Evolutionary conservation across 2,113 vertebrate species (phyloP).

Genomic region (Xiphophorus hellerii): DNA sequence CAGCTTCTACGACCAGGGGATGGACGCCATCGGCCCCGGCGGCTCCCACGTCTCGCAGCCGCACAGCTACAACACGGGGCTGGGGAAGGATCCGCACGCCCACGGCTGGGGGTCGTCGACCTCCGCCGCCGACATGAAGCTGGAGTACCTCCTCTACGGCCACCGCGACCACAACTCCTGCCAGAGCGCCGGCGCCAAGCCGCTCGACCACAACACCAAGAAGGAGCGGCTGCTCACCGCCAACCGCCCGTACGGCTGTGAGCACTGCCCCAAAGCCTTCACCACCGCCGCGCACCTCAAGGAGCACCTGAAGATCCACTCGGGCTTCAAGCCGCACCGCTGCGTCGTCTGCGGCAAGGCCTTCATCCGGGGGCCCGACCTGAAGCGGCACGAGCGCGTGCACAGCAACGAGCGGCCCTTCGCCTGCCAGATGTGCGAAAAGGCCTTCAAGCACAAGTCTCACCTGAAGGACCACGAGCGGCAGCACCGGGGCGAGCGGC

Average conservation of each 20-base stretch:
- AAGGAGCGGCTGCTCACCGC: conserved; percentile 97
- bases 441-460: conserved; percentile 99
- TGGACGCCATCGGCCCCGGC: conserved; percentile 91
- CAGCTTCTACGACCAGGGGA: conserved; percentile 96
- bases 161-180: conserved; percentile 95
- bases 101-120: conserved; percentile 73
- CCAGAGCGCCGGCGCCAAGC: conserved; percentile 87
- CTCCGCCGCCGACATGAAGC: conserved; percentile 93
- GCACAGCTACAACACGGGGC: conserved; percentile 91
- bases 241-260: conserved; percentile 94
- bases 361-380: conserved; percentile 94
- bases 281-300: conserved; percentile 98
- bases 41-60: conserved; percentile 91
- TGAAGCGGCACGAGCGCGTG: conserved; percentile 96
- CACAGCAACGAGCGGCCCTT: conserved; percentile 98
- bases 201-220: conserved; percentile 89
- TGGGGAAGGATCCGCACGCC: conserved; percentile 85
- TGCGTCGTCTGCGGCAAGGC: conserved; percentile 97
- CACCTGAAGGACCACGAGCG: conserved; percentile 99
- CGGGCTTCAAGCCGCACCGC: conserved; percentile 96
- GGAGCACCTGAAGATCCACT: conserved; percentile 98
- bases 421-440: conserved; percentile 96
- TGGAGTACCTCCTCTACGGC: conserved; percentile 96
- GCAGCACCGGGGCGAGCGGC: conserved; percentile 95
- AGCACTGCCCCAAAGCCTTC: conserved; percentile 98